These are phyloP conservation scores for Tauraco hartlaubi DNA, from an alignment of 2,797 vertebrate genomes.

Conservation along the genomic window DNA sequence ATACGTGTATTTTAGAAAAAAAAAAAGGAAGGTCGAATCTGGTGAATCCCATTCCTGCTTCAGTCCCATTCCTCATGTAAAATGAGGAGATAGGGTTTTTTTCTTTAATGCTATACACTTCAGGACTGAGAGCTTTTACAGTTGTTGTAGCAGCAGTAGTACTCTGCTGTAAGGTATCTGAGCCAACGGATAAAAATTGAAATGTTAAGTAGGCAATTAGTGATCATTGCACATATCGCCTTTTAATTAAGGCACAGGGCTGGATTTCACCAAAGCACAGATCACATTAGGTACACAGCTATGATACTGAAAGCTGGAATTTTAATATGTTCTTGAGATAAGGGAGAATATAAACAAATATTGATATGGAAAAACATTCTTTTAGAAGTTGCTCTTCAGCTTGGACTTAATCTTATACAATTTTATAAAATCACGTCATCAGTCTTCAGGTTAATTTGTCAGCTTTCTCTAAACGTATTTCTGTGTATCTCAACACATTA, in stretches of 20 bases:
- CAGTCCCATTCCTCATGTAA: neutral
- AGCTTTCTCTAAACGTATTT: neutral
- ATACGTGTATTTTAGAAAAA: neutral
- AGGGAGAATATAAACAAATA: neutral
- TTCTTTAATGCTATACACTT: neutral
- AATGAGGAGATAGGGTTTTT: neutral
- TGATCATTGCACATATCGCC: neutral
- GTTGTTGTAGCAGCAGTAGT: neutral
- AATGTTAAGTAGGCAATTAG: neutral
- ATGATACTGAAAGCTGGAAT: neutral
- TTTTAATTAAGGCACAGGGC: neutral
- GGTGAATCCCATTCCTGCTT: neutral
- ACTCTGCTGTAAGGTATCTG: neutral
- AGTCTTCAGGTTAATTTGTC: neutral
- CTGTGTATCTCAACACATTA: neutral
- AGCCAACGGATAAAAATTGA: neutral
- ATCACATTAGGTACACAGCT: neutral
- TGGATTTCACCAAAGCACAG: neutral
- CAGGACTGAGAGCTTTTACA: neutral
- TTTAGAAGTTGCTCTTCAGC: neutral
- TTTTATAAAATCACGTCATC: neutral
- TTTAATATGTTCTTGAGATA: neutral
- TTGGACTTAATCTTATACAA: neutral
- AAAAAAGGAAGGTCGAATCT: neutral
- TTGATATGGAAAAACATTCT: neutral